Conservation (phyloP, 2,888 invertebrate genomes). For the Andricus quercusramuli region DNA sequence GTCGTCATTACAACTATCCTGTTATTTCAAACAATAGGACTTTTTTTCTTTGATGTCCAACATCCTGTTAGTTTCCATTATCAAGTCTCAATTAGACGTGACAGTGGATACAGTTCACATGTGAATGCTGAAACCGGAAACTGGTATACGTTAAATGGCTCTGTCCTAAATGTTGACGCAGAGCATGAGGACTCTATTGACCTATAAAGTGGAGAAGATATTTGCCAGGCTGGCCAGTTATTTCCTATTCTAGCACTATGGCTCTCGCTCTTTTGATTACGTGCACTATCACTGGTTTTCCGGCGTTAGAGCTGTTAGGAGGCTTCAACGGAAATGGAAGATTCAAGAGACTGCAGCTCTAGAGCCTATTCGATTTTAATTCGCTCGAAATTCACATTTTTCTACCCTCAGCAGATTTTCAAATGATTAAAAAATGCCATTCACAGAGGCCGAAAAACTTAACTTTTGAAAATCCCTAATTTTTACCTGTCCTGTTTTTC, state of each 20-base stretch:
- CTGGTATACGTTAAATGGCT: slow-evolving; percentile 42
- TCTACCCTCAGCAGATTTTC: neutral
- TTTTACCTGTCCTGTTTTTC: too few species aligned
- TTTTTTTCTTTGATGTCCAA: slow-evolving; percentile 1
- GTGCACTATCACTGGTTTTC: neutral
- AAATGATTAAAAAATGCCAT: neutral
- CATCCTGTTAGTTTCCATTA: slow-evolving; percentile 7
- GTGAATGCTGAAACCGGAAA: slow-evolving; percentile 14
- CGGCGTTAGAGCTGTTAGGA: neutral
- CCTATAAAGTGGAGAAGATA: slow-evolving; percentile 53
- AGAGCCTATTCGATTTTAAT: neutral
- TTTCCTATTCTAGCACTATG: slow-evolving; percentile 5
- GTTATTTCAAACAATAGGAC: neutral
- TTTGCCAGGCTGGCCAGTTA: slow-evolving; percentile 49
- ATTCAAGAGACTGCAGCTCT: neutral
- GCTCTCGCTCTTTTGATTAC: slow-evolving; percentile 3
- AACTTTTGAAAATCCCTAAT: too few species aligned
- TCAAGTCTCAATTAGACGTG: slow-evolving; percentile 24
- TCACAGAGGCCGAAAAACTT: neutral
- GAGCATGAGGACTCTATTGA: slow-evolving; percentile 60
- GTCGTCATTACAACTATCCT: too few species aligned
- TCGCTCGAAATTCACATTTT: neutral
- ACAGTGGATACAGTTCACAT: slow-evolving; percentile 1
- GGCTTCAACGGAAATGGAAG: slow-evolving; percentile 4
- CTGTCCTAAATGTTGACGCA: slow-evolving; percentile 61